Base-by-base conservation (phyloP, 2,797 vertebrate species). In the Scarus forsteni region DNA sequence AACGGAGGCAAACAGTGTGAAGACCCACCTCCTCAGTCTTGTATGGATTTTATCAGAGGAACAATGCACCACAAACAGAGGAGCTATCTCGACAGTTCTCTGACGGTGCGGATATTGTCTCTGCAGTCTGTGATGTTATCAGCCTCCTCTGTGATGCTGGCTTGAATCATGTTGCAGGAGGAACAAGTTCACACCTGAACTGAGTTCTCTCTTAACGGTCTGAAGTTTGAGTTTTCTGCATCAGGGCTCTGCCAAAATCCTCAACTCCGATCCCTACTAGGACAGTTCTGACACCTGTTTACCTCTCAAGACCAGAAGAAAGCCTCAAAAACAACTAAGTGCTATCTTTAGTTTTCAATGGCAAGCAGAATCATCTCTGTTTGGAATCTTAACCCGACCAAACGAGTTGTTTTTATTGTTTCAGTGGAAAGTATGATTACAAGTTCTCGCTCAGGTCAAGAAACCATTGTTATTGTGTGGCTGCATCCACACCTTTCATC, bases 21-120 rank as follows among this genome's bases (percentile, higher is more conserved):
- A 34, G 43, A 39, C n/a, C 49, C 49, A 27, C 66, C 27, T 53
- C 55, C 49, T 54, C 60, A 60, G 51, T 53, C 57, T 70, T 19
- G 16, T 15, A 14, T 16, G 72, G 72, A 69, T 79, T 80, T 86
- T 87, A 85, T 79, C 45, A 51, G 18, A 79, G 80, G 79, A 79
- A 92, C 91, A 93, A 92, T 89, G 84, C 60, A 60, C 50, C 65
- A 18, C 87, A 91, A 92, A 91, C 88, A 89, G 65, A 59, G 65
- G 46, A 51, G 83, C 77, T 81, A 86, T 88, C 78, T 51, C 12
- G 34, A 55, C 43, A 16, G 60, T 72, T 66, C 70, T 15, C 18
- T 55, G 74, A 77, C 49, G 15, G 64, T 3, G 35, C 55, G 66
- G 46, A 71, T 58, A 58, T 60, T 52, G 60, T 85, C 77, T 75